Conservation (phyloP, 2,113 vertebrate genomes). For the Hystrix brachyura region DNA sequence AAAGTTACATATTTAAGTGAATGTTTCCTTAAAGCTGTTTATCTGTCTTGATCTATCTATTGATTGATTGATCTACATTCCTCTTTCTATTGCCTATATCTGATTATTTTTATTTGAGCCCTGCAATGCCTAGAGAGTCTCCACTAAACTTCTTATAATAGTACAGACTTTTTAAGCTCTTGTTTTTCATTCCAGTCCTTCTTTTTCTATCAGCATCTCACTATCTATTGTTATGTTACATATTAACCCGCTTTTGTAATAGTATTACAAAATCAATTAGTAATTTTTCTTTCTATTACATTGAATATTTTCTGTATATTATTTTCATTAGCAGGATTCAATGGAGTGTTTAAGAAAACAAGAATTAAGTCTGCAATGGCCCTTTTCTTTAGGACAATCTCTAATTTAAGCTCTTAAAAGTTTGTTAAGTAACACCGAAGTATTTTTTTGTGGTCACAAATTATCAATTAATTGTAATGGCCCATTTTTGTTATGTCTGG, state of each 20-base stretch:
- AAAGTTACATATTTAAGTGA: not conserved
- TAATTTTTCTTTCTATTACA: not conserved
- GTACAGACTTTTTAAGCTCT: not conserved
- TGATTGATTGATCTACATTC: not conserved
- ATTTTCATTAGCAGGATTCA: not conserved
- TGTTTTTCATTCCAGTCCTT: not conserved
- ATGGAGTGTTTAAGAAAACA: not conserved
- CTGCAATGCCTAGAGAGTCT: not conserved
- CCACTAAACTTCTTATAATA: not conserved
- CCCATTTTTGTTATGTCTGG: not conserved
- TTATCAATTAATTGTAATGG: not conserved
- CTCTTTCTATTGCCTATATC: not conserved
- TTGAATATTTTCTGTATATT: not conserved
- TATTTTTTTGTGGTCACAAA: not conserved
- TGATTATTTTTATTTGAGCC: not conserved
- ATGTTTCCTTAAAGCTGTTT: not conserved
- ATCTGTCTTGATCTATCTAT: not conserved
- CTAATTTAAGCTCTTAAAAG: not conserved
- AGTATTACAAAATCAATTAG: not conserved
- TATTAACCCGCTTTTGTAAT: not conserved
- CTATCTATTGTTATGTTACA: not conserved
- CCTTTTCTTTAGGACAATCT: not conserved
- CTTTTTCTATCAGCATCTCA: not conserved
- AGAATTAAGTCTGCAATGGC: not conserved
- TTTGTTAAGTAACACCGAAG: not conserved